Evolutionary conservation across 2,797 vertebrate genomes (phyloP).

Genomic region (Acipenser ruthenus): DNA sequence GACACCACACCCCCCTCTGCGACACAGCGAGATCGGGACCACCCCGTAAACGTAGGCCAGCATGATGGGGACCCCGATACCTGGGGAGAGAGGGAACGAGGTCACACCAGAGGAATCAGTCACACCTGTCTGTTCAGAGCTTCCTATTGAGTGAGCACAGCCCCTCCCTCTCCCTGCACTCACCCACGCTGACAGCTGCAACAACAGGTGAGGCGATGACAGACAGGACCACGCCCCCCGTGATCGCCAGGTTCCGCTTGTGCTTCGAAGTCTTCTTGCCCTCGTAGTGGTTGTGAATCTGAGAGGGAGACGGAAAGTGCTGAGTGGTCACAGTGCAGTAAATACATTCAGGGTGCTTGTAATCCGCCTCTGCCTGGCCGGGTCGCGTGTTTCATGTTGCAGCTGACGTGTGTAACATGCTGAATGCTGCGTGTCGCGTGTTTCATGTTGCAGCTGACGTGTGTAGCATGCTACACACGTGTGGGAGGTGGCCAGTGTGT

Average conservation of each 20-base stretch:
- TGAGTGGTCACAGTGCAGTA: too few relatives aligned
- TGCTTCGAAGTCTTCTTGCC: slow-evolving; percentile 90
- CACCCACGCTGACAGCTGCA: slow-evolving; percentile 96
- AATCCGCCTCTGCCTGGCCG: too few relatives aligned
- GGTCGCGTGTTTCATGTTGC: too few relatives aligned
- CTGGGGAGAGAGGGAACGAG: slow-evolving; percentile 40
- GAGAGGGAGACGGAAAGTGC: slow-evolving; percentile 9
- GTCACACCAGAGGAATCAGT: background rate
- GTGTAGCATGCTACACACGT: too few relatives aligned
- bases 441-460: too few relatives aligned
- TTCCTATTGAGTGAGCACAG: background rate
- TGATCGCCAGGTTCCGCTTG: slow-evolving; percentile 92
- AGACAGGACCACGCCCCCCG: slow-evolving; percentile 90
- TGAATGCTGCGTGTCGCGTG: too few relatives aligned
- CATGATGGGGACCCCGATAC: slow-evolving; percentile 97
- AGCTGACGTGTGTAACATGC: too few relatives aligned
- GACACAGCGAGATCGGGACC: slow-evolving; percentile 92
- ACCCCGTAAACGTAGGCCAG: slow-evolving; percentile 94
- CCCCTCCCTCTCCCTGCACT: slow-evolving; percentile 29
- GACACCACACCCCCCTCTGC: slow-evolving; percentile 90
- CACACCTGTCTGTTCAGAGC: background rate
- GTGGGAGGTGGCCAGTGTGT: too few relatives aligned
- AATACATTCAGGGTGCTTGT: too few relatives aligned
- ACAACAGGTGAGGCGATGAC: slow-evolving; percentile 94
- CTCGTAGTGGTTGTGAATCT: slow-evolving; percentile 97